Conservation (phyloP, 2,888 invertebrate species). For the Barypeithes pellucidus region DNA sequence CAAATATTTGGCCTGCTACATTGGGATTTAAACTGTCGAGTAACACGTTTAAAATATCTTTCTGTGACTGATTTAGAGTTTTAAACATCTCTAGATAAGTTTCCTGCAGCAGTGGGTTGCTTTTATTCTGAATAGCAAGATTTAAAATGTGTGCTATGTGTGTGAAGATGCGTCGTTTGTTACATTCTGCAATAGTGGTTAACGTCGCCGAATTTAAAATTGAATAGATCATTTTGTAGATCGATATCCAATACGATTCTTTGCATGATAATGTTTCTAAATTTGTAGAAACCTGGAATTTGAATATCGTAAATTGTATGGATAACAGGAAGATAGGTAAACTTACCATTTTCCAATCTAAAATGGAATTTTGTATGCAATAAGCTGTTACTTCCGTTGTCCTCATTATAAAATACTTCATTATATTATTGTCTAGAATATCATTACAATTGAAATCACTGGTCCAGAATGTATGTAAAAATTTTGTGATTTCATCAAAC, state of each 20-base stretch:
- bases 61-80: constrained; percentile 29
- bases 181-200: constrained; percentile 2
- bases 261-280: constrained; percentile 27
- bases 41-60: constrained; percentile 33
- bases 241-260: constrained; percentile 31
- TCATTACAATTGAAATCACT: constrained; percentile 35
- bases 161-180: constrained; percentile 20
- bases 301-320: not conserved
- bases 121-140: constrained; percentile 6
- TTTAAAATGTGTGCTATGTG: constrained; percentile 24
- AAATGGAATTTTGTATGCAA: constrained; percentile 3
- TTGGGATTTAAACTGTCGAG: constrained; percentile 33
- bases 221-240: constrained; percentile 13
- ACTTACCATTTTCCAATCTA: constrained; percentile 33
- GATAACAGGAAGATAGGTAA: not conserved
- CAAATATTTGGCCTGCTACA: constrained; percentile 37
- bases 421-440: constrained; percentile 55
- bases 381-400: constrained; percentile 57
- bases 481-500: constrained; percentile 1
- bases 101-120: not conserved
- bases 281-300: constrained; percentile 35
- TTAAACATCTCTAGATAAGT: constrained; percentile 32
- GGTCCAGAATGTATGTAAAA: constrained; percentile 31
- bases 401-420: constrained; percentile 57
- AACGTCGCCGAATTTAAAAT: constrained; percentile 2